A percentile compares a stretch with the other conserved stretches of the same genome.
Evolutionary conservation across 2,797 vertebrate species (phyloP).

Genomic region (Squalus acanthias): DNA sequence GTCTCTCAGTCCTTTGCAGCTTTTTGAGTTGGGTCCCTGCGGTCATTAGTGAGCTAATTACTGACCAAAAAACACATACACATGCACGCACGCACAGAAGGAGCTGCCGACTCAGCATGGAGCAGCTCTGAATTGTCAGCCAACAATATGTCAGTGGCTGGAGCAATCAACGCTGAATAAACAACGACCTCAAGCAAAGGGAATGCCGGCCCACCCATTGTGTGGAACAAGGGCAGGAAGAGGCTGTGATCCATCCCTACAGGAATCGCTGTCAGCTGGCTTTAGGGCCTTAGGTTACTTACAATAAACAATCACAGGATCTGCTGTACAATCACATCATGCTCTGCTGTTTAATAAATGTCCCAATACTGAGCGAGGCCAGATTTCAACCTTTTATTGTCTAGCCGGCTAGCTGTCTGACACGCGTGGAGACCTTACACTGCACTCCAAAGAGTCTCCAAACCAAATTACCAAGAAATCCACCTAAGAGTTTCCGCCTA

Average conservation of each 20-base stretch:
- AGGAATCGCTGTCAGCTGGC: not conserved
- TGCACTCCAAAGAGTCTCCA: not conserved
- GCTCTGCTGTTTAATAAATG: not conserved
- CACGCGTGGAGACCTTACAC: not conserved
- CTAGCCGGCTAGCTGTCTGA: not conserved
- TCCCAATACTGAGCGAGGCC: not conserved
- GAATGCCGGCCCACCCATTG: slow-evolving; percentile 8
- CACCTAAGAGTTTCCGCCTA: not conserved
- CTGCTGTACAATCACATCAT: slow-evolving; percentile 19
- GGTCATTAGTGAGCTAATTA: not conserved
- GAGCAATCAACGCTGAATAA: slow-evolving; percentile 21
- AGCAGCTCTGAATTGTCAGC: slow-evolving; percentile 42
- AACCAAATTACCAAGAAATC: not conserved
- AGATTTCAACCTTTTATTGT: not conserved
- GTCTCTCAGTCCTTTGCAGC: slow-evolving; percentile 44
- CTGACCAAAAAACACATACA: not conserved
- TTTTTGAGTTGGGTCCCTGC: slow-evolving; percentile 44
- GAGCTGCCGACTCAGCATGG: slow-evolving; percentile 60
- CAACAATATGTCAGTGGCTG: slow-evolving; percentile 48
- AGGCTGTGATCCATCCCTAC: slow-evolving; percentile 16
- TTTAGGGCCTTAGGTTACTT: slow-evolving; percentile 29
- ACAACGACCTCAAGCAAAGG: slow-evolving; percentile 20
- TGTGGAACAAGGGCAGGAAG: slow-evolving; percentile 18
- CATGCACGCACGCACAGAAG: slow-evolving; percentile 39
- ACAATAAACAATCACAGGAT: slow-evolving; percentile 17